Evolutionary conservation across 2,888 invertebrate genomes (phyloP), one percentile per base, ranked within the genome.

Genomic region (Drosophila suboccidentalis): DNA sequence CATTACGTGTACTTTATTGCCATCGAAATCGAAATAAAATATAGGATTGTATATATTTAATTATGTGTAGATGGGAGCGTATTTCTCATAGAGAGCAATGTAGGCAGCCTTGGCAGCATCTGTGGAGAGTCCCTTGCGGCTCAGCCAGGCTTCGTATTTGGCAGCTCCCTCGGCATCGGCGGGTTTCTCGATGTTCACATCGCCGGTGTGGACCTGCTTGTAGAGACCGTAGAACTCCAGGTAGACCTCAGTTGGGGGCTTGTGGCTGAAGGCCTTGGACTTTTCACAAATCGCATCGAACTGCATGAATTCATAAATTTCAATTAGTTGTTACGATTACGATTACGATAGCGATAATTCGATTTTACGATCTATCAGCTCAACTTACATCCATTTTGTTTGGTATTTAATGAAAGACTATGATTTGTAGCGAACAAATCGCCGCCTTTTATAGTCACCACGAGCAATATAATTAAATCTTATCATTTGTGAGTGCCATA

Each of bases 121-220:
- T 87, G 95, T 93, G 43, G 95, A 93, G 89, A 95, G 94, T 26
- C 98, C 98, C 93, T 98, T 98, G 92, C 96, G 96, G 63, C 93
- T 93, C 76, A 95, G 95, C 98, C 98, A 99, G 2, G 97, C 95
- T 92, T 97, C 96, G 97, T 97, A 98, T 93, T 98, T 99, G 43
- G 97, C 98, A 91, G 97, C 97, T 70, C 96, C 98, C 93, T 96
- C 96, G 77, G 96, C 92, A 90, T 98, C 98, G 75, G 97, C 97
- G 68, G 98, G 98, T 80, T 96, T 95, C 58, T 93, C 97, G 76
- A 95, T 96, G 91, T 96, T 95, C 74, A 95, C 94, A 91, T 98
- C 97, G 2, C 98, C 98, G 71, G 95, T 92, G 50, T 94, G 95
- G 2, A 95, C 96, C 92, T 98, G 98, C 92, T 98, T 98, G 94